Evolutionary conservation across 92 coral and sea anemone genomes (phyloP), one percentile per base, ranked within the genome.

Genomic region (Zoanthus gigantus): DNA sequence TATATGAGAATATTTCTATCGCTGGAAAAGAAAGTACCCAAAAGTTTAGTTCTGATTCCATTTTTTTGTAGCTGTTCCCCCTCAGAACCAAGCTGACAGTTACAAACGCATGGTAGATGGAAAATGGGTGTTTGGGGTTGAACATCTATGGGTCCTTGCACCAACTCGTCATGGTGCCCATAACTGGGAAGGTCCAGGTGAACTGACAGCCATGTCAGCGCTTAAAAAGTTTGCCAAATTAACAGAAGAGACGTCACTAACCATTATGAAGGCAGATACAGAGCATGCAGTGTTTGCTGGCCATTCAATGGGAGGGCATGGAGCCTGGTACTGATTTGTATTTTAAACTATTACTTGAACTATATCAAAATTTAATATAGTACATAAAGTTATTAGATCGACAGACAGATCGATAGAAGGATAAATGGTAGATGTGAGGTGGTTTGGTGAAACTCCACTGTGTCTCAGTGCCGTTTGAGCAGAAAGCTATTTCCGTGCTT

Each of bases 291-390:
- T 97, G 79, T 89, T 97, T 88, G 98, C 98, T 60, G 99, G 99
- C 3, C 99, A 95, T 88, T 95, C 99, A 58, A 97, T 97, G 99
- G 99, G 99, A 56, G 99, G 99, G 30, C 99, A 97, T 86, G 99
- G 99, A 10, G 99, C 98, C 50, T 97, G 99, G 99, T 97, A 90
- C n/a, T 53, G 34, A 54, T 68, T 37, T 37, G 42, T 37, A 37
- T 37, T 63, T 63, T 17, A 63, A 63, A 63, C 23, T 60, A 50
- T 2, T 1, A 50, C 56, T 7, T 50, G 23, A 23, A 23, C 12
- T 3, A 1, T 4, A 50, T 2, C 12, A 50, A 7, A 7, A 50
- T 50, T 37, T 37, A 37, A 37, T 37, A 2, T 37, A 2, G 42
- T 37, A 37, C 42, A 37, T 37, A 37, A 37, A 37, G 42, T 37